A percentile compares a stretch with the other conserved stretches of the same genome.
phyloP scores from a whole-genome alignment of 2,888 invertebrate species.

The Odontomyia ornata region DNA sequence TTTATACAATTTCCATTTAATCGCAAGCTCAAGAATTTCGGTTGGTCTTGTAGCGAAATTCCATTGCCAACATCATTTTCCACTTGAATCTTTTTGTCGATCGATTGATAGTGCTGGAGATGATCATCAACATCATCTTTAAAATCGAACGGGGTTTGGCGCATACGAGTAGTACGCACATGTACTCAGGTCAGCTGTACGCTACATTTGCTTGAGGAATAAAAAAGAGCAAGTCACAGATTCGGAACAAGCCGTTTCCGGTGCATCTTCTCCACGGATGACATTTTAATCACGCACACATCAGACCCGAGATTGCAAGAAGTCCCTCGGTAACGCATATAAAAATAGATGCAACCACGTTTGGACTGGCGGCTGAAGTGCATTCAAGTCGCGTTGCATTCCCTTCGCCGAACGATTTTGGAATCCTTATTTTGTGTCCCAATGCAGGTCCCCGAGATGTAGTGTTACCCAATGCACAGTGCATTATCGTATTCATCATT shows the following conservation, averaged over 20 bases:
- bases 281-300: slow-evolving; percentile 40
- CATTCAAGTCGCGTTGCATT: slow-evolving; percentile 17
- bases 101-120: slow-evolving; percentile 5
- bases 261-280: slow-evolving; percentile 44
- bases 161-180: neutral
- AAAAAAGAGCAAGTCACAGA: slow-evolving; percentile 38
- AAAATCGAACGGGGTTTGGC: neutral
- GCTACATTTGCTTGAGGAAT: slow-evolving; percentile 1
- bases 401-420: neutral
- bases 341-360: slow-evolving; percentile 32
- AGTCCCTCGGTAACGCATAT: slow-evolving; percentile 19
- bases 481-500: neutral
- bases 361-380: neutral
- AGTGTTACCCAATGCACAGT: slow-evolving; percentile 3
- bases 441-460: neutral
- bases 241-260: slow-evolving; percentile 48
- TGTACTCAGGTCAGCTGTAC: neutral
- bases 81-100: slow-evolving; percentile 23
- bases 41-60: slow-evolving; percentile 34
- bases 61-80: neutral
- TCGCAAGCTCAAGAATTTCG: slow-evolving; percentile 26
- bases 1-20: slow-evolving; percentile 28
- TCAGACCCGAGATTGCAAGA: neutral
- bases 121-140: slow-evolving; percentile 11
- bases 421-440: neutral